Base-by-base conservation (phyloP, 35 echinoderm and acorn worm genomes). In the Ptychodera flava region DNA sequence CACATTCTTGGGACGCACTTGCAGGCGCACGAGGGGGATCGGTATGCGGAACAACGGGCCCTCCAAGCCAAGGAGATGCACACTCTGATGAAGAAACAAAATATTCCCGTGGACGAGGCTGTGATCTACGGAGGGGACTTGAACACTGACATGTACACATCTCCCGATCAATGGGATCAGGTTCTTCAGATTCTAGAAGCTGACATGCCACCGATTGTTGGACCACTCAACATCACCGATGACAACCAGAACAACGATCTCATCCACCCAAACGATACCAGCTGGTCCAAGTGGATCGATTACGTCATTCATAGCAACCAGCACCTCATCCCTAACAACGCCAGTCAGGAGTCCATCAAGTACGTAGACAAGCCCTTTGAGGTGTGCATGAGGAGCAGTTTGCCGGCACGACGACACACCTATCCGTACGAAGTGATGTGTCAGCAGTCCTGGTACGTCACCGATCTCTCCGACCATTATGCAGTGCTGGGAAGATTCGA, bases 51-150 rank as follows among this genome's bases (percentile, higher is more conserved):
- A n/a, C 81, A 88, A 28, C 80, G 91, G 16, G 84, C 79, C 27
- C 77, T 83, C 32, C 91, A 92, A 79, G 91, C 91, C 32, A 81
- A 31, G 16, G 91, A 88, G 45, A 92, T 92, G 86, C 86, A 88
- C 53, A 79, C 83, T 10, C 79, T 92, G 33, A 92, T 88, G 91
- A 32, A 83, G 33, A 82, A 35, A 30, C 86, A 84, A 31, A 85
- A 85, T 16, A 92, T 92, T 22, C 82, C 91, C 22, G 0, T 52
- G 2, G 36, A 88, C 77, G 91, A 88, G 36, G 86, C 91, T 0
- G 91, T 92, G 29, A 92, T 92, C 34, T 92, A 92, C 77, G 91
- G 79, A 28, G 91, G 91, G 1, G 91, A 92, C 75, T 76, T 92
- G 27, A 92, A 92, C 76, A 86, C 85, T 84, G n/a, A 37, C 35